These are phyloP conservation scores for Pteropus rufus DNA, from an alignment of 2,797 vertebrate species.

Conservation along the genomic window DNA sequence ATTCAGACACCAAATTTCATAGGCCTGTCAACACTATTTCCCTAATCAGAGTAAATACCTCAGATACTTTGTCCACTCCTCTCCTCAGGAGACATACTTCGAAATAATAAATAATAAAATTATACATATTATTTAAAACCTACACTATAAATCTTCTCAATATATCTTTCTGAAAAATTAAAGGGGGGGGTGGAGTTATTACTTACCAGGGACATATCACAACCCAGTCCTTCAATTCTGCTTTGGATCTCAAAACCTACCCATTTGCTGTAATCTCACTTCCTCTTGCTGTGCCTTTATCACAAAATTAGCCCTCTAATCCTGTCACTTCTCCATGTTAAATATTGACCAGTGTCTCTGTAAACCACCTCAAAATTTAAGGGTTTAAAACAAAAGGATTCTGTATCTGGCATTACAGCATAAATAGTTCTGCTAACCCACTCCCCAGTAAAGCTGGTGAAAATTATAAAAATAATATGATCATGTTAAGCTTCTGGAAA, in stretches of 20 bases:
- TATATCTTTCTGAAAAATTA: neutral
- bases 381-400: neutral
- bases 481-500: neutral
- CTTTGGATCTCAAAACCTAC: neutral
- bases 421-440: neutral
- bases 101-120: neutral
- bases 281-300: neutral
- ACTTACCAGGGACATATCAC: neutral
- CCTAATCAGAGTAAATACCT: neutral
- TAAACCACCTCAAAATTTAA: neutral
- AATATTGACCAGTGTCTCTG: neutral
- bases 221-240: neutral
- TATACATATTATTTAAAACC: neutral
- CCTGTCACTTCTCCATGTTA: neutral
- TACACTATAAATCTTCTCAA: neutral
- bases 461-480: neutral
- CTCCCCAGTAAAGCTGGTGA: neutral
- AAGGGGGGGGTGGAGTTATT: neutral
- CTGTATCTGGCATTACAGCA: neutral
- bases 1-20: neutral
- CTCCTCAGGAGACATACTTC: neutral
- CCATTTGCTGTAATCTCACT: neutral
- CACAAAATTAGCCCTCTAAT: neutral
- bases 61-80: neutral
- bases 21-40: neutral